These are phyloP conservation scores for Stictonetta naevosa DNA, from an alignment of 2,113 vertebrate species.

Conservation along the genomic window DNA sequence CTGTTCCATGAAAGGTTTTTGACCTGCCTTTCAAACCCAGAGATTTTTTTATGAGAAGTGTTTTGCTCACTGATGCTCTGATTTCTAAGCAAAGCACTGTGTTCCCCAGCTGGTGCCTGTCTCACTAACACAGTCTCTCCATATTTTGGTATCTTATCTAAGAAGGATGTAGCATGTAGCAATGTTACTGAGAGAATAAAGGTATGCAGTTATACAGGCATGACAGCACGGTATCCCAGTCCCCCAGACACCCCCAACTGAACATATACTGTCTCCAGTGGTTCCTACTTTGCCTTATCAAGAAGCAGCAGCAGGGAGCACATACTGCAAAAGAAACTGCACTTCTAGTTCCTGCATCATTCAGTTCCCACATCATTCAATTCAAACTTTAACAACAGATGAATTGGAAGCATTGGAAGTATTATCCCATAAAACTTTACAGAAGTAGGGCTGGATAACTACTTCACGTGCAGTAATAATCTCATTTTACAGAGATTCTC, in stretches of 20 bases:
- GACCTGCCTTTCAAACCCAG: conserved; percentile 24
- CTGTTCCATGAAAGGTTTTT: conserved; percentile 10
- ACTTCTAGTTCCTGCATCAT: neutral
- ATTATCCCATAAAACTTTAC: neutral
- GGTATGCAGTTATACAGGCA: neutral
- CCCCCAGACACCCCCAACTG: neutral
- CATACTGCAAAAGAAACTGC: neutral
- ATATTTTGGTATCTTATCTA: conserved; percentile 34
- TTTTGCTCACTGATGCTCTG: conserved; percentile 10
- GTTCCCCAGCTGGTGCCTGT: conserved; percentile 34
- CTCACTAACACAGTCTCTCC: conserved; percentile 52
- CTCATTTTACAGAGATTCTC: neutral
- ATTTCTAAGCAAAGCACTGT: conserved; percentile 22
- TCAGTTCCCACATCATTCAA: neutral
- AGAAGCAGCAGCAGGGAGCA: neutral
- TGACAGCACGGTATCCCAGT: neutral
- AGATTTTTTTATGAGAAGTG: neutral
- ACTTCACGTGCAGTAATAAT: neutral
- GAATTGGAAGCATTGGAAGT: rapidly evolving
- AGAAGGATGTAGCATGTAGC: conserved; percentile 41
- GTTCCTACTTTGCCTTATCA: neutral
- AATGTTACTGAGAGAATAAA: conserved; percentile 39
- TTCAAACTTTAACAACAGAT: neutral
- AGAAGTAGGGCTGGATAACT: neutral
- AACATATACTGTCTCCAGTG: neutral